These are phyloP conservation scores for Peromyscus polionotus DNA, from an alignment of 2,113 vertebrate species.

Conservation along the genomic window DNA sequence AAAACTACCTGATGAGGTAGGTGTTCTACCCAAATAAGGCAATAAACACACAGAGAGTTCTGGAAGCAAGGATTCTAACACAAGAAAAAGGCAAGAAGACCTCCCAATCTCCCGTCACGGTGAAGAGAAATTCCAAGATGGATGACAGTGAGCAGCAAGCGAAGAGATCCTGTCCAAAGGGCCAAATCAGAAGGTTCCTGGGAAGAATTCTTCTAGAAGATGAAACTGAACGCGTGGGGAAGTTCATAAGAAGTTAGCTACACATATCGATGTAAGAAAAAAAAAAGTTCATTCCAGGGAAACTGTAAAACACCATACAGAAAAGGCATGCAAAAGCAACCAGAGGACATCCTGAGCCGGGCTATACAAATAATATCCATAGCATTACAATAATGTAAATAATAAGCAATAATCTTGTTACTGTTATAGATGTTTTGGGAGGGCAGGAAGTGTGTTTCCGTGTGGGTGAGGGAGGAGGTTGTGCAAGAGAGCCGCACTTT, in stretches of 20 bases:
- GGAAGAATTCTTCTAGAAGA: constrained; percentile 27
- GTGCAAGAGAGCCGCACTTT: neutral
- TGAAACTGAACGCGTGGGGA: neutral
- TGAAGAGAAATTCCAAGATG: neutral
- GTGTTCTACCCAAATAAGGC: constrained; percentile 17
- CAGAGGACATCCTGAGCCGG: neutral
- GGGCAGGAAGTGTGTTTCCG: neutral
- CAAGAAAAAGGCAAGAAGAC: neutral
- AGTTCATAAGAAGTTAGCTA: constrained; percentile 24
- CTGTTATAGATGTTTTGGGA: neutral
- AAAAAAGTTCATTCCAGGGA: neutral
- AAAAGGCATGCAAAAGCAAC: constrained; percentile 39
- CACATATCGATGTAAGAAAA: neutral
- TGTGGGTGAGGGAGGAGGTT: neutral
- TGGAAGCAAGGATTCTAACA: neutral
- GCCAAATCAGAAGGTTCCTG: neutral
- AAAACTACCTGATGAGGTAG: constrained; percentile 30
- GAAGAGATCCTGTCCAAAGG: neutral
- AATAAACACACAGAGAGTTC: neutral
- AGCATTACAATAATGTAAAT: neutral
- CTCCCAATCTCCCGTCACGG: neutral
- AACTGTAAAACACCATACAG: neutral
- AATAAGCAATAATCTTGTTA: constrained; percentile 10
- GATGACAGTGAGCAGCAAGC: neutral
- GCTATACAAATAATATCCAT: neutral